Evolutionary conservation across 2,113 vertebrate genomes (phyloP).

Genomic region (Callithrix jacchus): DNA sequence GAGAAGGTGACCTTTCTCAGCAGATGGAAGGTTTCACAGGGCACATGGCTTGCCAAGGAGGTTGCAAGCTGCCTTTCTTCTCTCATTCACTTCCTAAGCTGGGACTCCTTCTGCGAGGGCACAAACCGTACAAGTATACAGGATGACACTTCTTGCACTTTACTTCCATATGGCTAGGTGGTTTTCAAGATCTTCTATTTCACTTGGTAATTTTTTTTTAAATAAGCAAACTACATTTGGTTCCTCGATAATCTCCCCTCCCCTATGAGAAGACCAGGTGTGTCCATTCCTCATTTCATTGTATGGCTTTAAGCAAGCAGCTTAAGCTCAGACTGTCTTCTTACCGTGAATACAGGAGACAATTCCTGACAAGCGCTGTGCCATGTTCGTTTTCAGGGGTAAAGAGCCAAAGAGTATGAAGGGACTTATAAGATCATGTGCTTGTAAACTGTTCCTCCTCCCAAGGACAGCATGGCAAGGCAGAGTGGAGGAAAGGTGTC

Average conservation of each 20-base stretch:
- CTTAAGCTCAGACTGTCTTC: background rate
- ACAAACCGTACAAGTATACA: too few relatives aligned
- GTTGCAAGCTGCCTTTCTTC: background rate
- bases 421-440: background rate
- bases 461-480: background rate
- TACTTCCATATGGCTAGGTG: background rate
- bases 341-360: background rate
- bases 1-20: background rate
- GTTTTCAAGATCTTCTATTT: background rate
- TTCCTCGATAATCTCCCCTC: background rate
- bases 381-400: background rate
- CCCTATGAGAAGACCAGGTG: background rate
- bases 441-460: background rate
- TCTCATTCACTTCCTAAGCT: background rate
- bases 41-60: background rate
- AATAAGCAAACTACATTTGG: background rate
- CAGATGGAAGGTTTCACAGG: background rate
- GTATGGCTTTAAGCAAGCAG: background rate
- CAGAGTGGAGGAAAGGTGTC: background rate
- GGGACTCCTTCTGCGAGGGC: too few relatives aligned
- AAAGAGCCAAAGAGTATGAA: background rate
- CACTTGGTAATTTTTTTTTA: background rate
- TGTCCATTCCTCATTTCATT: background rate
- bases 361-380: background rate
- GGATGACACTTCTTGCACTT: too few relatives aligned